These are phyloP conservation scores for Mormoops blainvillei DNA, from an alignment of 2,113 vertebrate species.

Conservation along the genomic window DNA sequence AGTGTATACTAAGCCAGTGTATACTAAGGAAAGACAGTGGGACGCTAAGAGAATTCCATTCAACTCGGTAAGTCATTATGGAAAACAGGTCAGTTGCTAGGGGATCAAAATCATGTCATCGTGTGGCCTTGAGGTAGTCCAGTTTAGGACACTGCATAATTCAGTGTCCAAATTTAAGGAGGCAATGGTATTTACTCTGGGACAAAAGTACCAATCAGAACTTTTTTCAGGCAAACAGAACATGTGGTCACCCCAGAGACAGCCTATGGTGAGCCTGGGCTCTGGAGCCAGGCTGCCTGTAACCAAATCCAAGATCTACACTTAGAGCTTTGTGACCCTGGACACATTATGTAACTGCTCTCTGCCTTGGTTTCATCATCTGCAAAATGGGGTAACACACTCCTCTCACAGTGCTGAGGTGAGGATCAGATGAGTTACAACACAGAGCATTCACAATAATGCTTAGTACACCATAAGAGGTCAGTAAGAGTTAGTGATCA, in stretches of 20 bases:
- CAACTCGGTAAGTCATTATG: not conserved
- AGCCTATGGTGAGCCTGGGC: not conserved
- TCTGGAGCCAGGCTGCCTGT: not conserved
- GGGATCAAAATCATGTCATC: not conserved
- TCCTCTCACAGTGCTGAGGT: not conserved
- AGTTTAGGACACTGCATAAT: not conserved
- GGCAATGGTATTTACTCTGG: not conserved
- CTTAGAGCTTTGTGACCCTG: not conserved
- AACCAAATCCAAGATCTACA: not conserved
- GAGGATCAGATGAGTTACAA: not conserved
- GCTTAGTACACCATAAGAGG: not conserved
- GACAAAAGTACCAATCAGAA: not conserved
- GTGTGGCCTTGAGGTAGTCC: not conserved
- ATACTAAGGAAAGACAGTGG: not conserved
- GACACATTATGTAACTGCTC: not conserved
- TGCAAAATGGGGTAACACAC: not conserved
- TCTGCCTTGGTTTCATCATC: not conserved
- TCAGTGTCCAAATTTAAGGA: not conserved
- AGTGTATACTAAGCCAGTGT: not conserved
- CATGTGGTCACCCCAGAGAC: rapidly evolving
- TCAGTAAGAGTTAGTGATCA: not conserved
- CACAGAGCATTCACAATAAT: not conserved
- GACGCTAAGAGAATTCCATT: not conserved
- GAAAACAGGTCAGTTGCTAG: not conserved
- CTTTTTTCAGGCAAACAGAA: not conserved